A percentile compares a stretch with the other conserved stretches of the same genome.
phyloP scores from a whole-genome alignment of 2,888 invertebrate genomes.

The Sicus ferrugineus region DNA sequence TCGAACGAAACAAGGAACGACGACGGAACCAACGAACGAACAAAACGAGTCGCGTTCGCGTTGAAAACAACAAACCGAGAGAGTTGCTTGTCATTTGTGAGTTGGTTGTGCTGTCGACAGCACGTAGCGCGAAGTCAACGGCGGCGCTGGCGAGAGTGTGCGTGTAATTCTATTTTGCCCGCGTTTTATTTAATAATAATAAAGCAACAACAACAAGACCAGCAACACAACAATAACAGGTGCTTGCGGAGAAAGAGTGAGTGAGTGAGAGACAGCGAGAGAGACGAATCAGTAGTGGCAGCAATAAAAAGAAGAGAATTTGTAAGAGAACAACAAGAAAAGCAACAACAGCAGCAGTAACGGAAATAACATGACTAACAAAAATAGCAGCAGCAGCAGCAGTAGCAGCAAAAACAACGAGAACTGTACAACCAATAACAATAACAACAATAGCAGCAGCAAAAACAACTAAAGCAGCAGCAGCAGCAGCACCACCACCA shows the following conservation, averaged over 20 bases:
- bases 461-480: slow-evolving; percentile 8
- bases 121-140: slow-evolving; percentile 31
- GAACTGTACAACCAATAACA: neutral
- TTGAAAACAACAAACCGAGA: slow-evolving; percentile 39
- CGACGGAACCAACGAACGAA: slow-evolving; percentile 22
- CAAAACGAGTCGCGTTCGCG: slow-evolving; percentile 28
- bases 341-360: neutral
- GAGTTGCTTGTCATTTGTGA: slow-evolving; percentile 53
- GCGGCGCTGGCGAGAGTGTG: neutral
- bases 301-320: slow-evolving; percentile 8
- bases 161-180: slow-evolving; percentile 25
- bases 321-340: neutral
- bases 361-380: neutral
- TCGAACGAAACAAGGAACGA: slow-evolving; percentile 18
- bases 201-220: slow-evolving; percentile 2
- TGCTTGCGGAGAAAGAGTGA: slow-evolving; percentile 1
- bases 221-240: neutral
- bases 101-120: slow-evolving; percentile 47
- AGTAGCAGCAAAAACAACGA: neutral
- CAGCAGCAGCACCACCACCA: neutral
- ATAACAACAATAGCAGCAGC: slow-evolving; percentile 3
- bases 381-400: slow-evolving; percentile 17
- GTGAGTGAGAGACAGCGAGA: neutral
- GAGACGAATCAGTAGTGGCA: neutral
- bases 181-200: slow-evolving; percentile 30